Conservation (phyloP, 2,113 vertebrate genomes). For the Psilopsiagon aymara region DNA sequence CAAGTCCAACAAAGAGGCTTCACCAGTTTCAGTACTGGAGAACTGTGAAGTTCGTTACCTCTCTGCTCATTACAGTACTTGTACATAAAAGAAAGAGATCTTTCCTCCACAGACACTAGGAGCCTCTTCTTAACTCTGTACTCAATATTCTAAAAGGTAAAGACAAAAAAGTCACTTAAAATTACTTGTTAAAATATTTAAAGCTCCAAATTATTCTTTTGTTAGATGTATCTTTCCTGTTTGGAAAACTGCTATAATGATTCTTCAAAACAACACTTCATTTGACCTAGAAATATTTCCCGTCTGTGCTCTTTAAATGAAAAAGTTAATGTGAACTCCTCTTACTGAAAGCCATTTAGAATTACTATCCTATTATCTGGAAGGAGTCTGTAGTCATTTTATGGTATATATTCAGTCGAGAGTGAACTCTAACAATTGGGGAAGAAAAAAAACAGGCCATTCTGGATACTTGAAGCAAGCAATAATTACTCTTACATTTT, state of each 20-base stretch:
- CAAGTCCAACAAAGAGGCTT: neutral
- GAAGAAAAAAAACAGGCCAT: neutral
- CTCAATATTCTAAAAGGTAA: neutral
- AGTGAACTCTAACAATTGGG: neutral
- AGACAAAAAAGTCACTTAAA: neutral
- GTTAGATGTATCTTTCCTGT: neutral
- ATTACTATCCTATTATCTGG: neutral
- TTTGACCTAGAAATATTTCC: neutral
- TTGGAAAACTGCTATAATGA: neutral
- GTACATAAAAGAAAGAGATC: neutral
- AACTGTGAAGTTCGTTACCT: fast-evolving
- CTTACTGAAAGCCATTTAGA: neutral
- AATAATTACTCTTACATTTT: neutral
- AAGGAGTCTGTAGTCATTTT: neutral
- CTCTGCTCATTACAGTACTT: neutral
- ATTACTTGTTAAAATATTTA: neutral
- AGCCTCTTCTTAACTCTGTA: neutral
- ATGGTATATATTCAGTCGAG: neutral
- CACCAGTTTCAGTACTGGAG: neutral
- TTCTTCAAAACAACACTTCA: neutral
- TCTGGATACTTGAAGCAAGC: neutral
- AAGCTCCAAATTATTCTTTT: neutral
- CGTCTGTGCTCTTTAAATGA: neutral
- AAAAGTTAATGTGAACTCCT: neutral
- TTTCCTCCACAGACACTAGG: neutral